Percentiles rank a stretch among this genome's conserved stretches.
phyloP scores from a whole-genome alignment of 2,888 invertebrate species.

The Agrotis puta region DNA sequence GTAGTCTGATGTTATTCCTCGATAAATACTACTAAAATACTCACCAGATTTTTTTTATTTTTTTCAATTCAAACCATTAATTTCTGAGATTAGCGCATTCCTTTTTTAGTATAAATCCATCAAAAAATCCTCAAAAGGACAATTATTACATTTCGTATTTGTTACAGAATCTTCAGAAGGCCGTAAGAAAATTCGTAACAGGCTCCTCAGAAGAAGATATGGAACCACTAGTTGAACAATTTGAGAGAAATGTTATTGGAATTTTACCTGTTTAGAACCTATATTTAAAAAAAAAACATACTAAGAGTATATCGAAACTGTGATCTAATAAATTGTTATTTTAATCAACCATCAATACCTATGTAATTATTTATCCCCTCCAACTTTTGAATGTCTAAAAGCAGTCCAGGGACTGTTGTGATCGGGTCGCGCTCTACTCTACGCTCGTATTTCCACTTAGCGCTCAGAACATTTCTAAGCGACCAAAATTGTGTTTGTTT shows the following conservation, averaged over 20 bases:
- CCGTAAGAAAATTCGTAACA: conserved; percentile 65
- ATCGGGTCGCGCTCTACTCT: no score
- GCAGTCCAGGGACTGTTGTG: no score
- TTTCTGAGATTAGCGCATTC: no score
- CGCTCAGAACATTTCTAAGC: no score
- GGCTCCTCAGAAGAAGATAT: conserved; percentile 66
- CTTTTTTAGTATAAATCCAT: not conserved
- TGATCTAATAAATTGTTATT: conserved; percentile 9
- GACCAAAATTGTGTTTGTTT: no score
- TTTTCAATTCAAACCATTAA: no score
- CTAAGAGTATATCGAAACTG: conserved; percentile 28
- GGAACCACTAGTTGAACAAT: conserved; percentile 71
- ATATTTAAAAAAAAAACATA: no score
- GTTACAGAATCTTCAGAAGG: conserved; percentile 79
- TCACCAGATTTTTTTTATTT: no score
- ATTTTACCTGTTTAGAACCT: conserved; percentile 73
- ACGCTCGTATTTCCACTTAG: not conserved
- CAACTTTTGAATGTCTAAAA: not conserved
- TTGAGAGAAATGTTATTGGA: conserved; percentile 77
- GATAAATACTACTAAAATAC: no score
- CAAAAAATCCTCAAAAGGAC: not conserved
- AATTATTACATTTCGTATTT: not conserved
- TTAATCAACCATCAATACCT: not conserved
- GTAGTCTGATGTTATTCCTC: no score
- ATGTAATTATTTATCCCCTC: no score